These are phyloP conservation scores for Hylia prasina DNA, from an alignment of 2,113 vertebrate species.

Conservation along the genomic window DNA sequence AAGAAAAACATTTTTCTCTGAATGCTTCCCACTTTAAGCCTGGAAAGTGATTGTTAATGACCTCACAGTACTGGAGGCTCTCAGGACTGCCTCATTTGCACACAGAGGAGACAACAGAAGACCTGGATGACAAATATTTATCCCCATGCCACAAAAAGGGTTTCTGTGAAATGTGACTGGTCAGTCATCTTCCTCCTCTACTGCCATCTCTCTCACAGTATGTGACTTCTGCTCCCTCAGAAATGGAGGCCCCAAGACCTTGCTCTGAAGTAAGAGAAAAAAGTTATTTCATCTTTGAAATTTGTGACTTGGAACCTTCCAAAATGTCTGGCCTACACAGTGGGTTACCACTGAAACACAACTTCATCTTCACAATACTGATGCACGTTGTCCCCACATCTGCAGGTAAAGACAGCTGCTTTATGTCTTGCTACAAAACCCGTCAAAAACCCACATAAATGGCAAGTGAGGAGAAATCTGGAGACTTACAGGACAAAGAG, in stretches of 20 bases:
- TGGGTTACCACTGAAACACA: neutral
- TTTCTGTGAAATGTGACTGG: neutral
- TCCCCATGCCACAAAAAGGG: neutral
- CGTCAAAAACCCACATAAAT: neutral
- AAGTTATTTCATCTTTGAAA: neutral
- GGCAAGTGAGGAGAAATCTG: neutral
- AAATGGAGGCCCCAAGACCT: neutral
- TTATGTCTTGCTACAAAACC: neutral
- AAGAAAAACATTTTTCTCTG: neutral
- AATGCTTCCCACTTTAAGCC: neutral
- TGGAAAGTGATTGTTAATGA: neutral
- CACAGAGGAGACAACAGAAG: neutral
- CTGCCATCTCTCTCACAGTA: neutral
- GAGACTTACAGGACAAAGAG: neutral
- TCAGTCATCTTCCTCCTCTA: neutral
- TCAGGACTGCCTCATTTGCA: neutral
- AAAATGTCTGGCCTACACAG: neutral
- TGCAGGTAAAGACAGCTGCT: neutral
- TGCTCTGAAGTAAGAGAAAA: neutral
- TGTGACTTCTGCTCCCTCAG: neutral
- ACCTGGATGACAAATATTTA: neutral
- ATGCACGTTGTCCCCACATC: fast-evolving
- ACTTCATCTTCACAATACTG: neutral
- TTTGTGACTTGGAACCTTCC: neutral
- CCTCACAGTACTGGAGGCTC: neutral